Evolutionary conservation across 2,888 invertebrate species (phyloP).

Genomic region (Globia sparganii): DNA sequence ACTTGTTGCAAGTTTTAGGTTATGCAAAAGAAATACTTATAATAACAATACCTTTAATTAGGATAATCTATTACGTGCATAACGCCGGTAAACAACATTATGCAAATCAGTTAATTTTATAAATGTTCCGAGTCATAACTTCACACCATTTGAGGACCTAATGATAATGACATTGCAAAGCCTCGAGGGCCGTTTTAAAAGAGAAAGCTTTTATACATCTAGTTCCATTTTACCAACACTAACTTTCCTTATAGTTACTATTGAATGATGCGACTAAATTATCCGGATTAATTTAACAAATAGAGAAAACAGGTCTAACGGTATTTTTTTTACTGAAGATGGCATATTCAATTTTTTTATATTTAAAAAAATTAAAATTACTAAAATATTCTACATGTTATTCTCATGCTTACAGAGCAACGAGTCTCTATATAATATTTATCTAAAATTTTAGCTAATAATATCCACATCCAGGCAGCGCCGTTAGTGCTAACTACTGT

Average conservation of each 20-base stretch:
- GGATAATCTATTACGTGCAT: too few relatives aligned
- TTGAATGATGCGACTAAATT: neutral
- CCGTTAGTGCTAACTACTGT: conserved; percentile 73
- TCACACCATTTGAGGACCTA: conserved; percentile 26
- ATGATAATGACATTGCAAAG: conserved; percentile 45
- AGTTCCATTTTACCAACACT: neutral
- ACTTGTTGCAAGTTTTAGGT: too few relatives aligned
- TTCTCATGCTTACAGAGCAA: conserved; percentile 38
- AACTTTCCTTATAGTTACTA: neutral
- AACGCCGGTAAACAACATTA: conserved; percentile 60
- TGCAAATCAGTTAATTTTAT: conserved; percentile 58
- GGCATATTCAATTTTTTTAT: neutral
- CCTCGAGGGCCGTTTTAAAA: conserved; percentile 22
- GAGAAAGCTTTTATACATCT: conserved; percentile 25
- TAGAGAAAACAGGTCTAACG: neutral
- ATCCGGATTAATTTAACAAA: conserved; percentile 13
- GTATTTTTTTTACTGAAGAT: conserved; percentile 7
- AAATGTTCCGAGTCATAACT: conserved; percentile 34
- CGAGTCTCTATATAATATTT: conserved; percentile 40
- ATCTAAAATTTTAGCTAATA: conserved; percentile 37
- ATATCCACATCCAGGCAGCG: conserved; percentile 86
- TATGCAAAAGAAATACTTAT: too few relatives aligned
- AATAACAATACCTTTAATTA: too few relatives aligned
- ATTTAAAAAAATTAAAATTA: neutral
- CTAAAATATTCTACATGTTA: conserved; percentile 24